A percentile compares a stretch with the other conserved stretches of the same genome.
Evolutionary conservation across 2,113 vertebrate genomes (phyloP).

Genomic region (Thymallus thymallus): DNA sequence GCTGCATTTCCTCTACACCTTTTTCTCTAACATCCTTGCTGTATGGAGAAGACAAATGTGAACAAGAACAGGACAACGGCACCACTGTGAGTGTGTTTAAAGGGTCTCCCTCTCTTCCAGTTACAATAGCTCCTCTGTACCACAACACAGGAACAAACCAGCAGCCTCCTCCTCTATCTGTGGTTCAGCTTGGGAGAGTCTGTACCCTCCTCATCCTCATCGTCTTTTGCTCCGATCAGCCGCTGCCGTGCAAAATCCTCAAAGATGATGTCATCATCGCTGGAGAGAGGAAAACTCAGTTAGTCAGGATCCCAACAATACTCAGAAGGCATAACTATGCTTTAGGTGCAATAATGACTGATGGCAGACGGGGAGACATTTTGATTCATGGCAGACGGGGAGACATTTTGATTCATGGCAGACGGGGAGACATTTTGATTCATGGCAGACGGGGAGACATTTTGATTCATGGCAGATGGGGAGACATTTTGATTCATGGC

Average conservation of each 20-base stretch:
- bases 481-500: no score
- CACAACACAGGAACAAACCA: slow-evolving; percentile 32
- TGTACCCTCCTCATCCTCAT: slow-evolving; percentile 84
- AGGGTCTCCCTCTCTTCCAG: slow-evolving; percentile 59
- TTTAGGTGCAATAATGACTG: neutral
- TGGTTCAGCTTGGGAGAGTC: slow-evolving; percentile 82
- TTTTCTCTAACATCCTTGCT: slow-evolving; percentile 30
- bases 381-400: no score
- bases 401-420: no score
- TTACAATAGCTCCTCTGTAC: slow-evolving; percentile 34
- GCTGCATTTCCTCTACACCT: slow-evolving; percentile 23
- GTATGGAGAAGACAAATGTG: slow-evolving; percentile 62
- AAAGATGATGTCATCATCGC: slow-evolving; percentile 94
- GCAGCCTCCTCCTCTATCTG: slow-evolving; percentile 71
- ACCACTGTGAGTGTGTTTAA: slow-evolving; percentile 61
- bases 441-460: no score
- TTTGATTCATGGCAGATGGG: no score
- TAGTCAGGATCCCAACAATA: neutral
- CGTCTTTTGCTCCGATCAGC: slow-evolving; percentile 85
- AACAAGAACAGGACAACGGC: slow-evolving; percentile 63
- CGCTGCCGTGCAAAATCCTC: slow-evolving; percentile 95
- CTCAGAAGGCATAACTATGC: no score
- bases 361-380: no score
- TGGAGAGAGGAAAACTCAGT: slow-evolving; percentile 48
- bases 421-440: no score